Percentiles rank a stretch among this genome's conserved stretches.
Evolutionary conservation across 1,140 invertebrate species (phyloP).

Genomic region (Heliconius hewitsoni): DNA sequence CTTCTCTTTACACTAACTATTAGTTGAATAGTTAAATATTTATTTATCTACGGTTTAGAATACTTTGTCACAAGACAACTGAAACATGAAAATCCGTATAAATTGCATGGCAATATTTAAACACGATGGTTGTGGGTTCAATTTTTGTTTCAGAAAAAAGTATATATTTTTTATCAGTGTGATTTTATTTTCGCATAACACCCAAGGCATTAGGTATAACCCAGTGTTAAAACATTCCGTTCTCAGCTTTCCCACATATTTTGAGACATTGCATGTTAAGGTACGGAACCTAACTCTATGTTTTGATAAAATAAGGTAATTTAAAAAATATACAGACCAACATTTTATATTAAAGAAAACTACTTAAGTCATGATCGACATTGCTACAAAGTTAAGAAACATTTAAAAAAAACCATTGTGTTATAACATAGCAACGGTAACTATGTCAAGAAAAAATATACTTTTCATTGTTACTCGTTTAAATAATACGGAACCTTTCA

Average conservation of each 20-base stretch:
- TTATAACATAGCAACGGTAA: background rate
- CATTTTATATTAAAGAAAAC: too few species aligned
- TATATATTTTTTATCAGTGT: too few species aligned
- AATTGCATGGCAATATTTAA: background rate
- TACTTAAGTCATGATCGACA: too few species aligned
- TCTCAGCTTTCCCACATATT: background rate
- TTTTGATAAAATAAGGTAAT: too few species aligned
- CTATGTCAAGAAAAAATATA: background rate
- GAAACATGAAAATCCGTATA: background rate
- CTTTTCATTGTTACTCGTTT: background rate
- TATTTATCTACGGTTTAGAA: background rate
- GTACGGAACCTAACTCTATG: too few species aligned
- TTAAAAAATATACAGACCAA: too few species aligned
- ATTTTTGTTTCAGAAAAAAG: background rate
- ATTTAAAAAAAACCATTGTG: too few species aligned
- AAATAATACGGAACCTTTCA: constrained; percentile 9
- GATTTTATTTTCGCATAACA: too few species aligned
- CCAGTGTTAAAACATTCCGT: background rate
- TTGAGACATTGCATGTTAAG: background rate
- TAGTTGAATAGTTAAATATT: constrained; percentile 6
- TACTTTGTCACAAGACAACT: background rate
- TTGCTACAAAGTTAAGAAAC: too few species aligned
- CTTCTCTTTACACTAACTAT: background rate
- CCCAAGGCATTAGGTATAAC: too few species aligned
- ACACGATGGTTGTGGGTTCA: background rate